Base-by-base conservation (phyloP, 2,888 invertebrate species). In the Kuschelorhynchus macadamiae region DNA sequence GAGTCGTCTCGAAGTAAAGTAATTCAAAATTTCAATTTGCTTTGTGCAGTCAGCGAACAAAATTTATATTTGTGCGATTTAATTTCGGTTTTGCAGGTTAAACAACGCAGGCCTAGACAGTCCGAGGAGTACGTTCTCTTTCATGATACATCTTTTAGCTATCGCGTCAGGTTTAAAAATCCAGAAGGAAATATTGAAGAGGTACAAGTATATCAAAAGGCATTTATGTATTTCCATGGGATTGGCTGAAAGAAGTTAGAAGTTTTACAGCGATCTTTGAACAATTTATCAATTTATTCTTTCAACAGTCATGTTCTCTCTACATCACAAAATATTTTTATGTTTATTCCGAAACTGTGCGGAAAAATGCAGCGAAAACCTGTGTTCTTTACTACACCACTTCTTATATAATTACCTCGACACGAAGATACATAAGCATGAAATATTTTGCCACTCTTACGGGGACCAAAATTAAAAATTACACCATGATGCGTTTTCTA, bases 201-300 rank as follows among this genome's bases (percentile, higher is more conserved):
- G n/a, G n/a, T n/a, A 16, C 65, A 16, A 12, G 60, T 71, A 18
- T 72, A 68, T 55, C 50, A 66, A 30, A 71, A 70, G 59, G 61
- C 65, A 32, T 55, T 67, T 16, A 17, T 67, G 12, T 47, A 67
- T 16, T 36, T 71, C 42, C 71, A 71, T 46, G 67, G 70, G 18
- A 71, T 67, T 52, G 32, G 46, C n/a, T 14, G 20, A 16, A 44
- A 61, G 44, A 25, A 42, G 18, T 17, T 70, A 17, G 21, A 71
- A 64, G 46, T 36, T 8, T 14, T 67, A 17, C 56, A 65, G 41
- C 46, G 55, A 32, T 53, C 46, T 44, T 49, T 65, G 11, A 57
- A 55, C n/a, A n/a, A n/a, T n/a, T n/a, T n/a, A n/a, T n/a, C n/a
- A n/a, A n/a, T n/a, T n/a, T n/a, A n/a, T n/a, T n/a, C n/a, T n/a